Evolutionary conservation across 2,113 vertebrate species (phyloP), one percentile per base, ranked within the genome.

Genomic region (Glaucidium brasilianum): DNA sequence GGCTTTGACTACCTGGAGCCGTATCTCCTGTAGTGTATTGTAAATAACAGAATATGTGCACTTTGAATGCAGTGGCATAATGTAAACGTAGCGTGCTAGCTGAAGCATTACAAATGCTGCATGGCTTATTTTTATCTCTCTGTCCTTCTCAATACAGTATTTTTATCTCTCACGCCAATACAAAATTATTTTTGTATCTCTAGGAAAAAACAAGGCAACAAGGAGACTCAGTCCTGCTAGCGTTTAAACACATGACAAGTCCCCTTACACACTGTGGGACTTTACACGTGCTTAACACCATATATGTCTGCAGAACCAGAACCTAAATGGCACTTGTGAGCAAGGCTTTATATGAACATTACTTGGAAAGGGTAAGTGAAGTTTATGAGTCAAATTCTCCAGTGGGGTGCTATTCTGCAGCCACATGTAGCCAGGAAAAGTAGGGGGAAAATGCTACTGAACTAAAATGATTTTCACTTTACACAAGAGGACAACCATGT

Each of bases 81-180:
- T 1, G 5, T 60, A 86, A 73, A 81, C 0, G 3, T 6, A 85
- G 68, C 1, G 0, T 12, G 53, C 66, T 92, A 92, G 86, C 68
- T 86, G 92, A 92, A 94, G 91, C 86, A 81, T 49, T 75, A 90
- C 77, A 81, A 94, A 69, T 11, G 35, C 76, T 62, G 53, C 64
- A n/a, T 10, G 69, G 52, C 64, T 94, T 94, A 94, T 94, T 97
- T 97, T 96, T 94, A 71, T 92, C 73, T 71, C 89, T 22, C 58
- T 0, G 32, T 78, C 73, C 84, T 87, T 68, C 89, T 81, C 77
- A 68, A 79, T 62, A 56, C 11, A 83, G 91, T 75, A 87, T 89
- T 96, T 96, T 96, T 92, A 82, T 93, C 84, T 85, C 84, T 87
- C 81, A 43, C 1, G 39, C 69, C 80, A 91, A 79, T 87, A 79